Conservation (phyloP, 2,797 vertebrate genomes). For the Chiroxiphia lanceolata region DNA sequence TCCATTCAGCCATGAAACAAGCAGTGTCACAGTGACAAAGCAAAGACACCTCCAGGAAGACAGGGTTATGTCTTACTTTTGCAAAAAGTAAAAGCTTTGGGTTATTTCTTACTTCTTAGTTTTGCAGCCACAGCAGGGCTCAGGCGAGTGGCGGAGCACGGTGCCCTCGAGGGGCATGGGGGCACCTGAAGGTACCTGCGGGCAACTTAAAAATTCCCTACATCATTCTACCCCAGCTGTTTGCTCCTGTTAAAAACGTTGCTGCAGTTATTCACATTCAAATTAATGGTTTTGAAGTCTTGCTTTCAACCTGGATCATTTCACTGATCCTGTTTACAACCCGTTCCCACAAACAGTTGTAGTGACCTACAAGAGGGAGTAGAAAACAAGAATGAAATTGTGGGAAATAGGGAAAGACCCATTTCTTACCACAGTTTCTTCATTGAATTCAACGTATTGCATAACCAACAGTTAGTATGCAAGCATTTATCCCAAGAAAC, state of each 20-base stretch:
- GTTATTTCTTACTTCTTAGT: neutral
- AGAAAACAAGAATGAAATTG: neutral
- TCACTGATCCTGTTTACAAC: neutral
- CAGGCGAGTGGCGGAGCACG: fast-evolving
- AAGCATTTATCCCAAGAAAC: neutral
- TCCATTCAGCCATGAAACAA: neutral
- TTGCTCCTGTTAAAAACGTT: neutral
- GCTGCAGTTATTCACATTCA: neutral
- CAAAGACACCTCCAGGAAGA: neutral
- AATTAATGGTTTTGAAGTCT: neutral
- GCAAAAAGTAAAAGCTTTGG: neutral
- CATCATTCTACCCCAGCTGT: neutral
- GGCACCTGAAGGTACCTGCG: too few species aligned
- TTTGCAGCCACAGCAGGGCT: neutral
- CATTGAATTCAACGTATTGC: neutral
- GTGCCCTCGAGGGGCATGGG: neutral
- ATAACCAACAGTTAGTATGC: neutral
- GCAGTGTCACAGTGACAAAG: conserved; percentile 11
- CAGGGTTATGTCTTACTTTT: conserved; percentile 3
- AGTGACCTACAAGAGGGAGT: neutral
- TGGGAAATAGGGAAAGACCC: neutral
- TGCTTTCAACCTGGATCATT: neutral
- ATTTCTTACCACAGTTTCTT: neutral
- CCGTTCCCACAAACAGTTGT: neutral
- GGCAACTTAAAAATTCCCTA: neutral